Evolutionary conservation across 2,888 invertebrate species (phyloP), one percentile per base, ranked within the genome.

Genomic region (Rutpela maculata): DNA sequence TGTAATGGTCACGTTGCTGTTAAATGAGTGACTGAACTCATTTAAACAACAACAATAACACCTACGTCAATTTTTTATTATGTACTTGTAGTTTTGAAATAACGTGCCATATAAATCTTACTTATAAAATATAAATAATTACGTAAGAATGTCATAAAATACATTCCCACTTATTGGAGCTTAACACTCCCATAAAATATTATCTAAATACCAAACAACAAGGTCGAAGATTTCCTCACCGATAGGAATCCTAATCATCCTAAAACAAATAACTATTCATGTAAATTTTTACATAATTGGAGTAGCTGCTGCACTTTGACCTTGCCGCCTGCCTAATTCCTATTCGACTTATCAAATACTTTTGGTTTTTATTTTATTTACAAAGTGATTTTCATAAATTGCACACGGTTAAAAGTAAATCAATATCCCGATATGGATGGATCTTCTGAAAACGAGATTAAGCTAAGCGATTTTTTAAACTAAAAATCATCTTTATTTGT

Each of bases 181-280:
- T 50, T 50, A 50, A 50, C 50, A n/a, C n/a, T 50, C 50, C n/a
- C 50, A 50, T 50, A 50, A 50, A 50, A 50, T n/a, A 50, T 50
- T n/a, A 50, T 50, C 50, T 50, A 50, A 50, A 50, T 50, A n/a
- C n/a, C n/a, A 7, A n/a, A n/a, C 50, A n/a, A n/a, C 50, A n/a
- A 50, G 50, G 50, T 50, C 50, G 50, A 50, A 50, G n/a, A 50
- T 50, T 50, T 43, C 43, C 43, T 43, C 43, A 15, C 15, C 7
- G 43, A 43, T 43, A 15, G 12, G 7, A 10, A 15, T 43, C 2
- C 38, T 43, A 43, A 43, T 43, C 43, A 43, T 43, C 6, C 6
- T 17, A n/a, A 50, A 50, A 50, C n/a, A 50, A 50, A 50, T 7
- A 50, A 12, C 7, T 12, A 43, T 9, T 35, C 31, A 6, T 35